A percentile compares a stretch with the other conserved stretches of the same genome.
Evolutionary conservation across 2,113 vertebrate genomes (phyloP).

Genomic region (Pangasianodon hypophthalmus): DNA sequence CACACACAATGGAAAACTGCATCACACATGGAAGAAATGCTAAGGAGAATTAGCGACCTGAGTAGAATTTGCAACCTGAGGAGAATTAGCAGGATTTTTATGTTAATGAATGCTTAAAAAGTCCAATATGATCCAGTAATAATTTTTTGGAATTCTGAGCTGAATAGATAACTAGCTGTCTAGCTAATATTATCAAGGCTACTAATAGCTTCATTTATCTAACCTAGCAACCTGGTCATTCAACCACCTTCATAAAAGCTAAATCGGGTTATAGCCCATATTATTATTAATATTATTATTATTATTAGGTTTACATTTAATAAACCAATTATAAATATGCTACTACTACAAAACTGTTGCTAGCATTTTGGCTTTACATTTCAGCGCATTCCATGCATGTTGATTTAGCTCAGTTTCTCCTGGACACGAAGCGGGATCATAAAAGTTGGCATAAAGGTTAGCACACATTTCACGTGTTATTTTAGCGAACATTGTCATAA

Average conservation of each 20-base stretch:
- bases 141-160: no score
- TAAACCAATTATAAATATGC: not conserved
- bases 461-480: not conserved
- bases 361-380: not conserved
- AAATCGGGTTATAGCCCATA: not conserved
- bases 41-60: not conserved
- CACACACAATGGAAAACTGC: not conserved
- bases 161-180: not conserved
- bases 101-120: not conserved
- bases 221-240: not conserved
- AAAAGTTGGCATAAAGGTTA: not conserved
- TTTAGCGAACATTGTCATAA: not conserved
- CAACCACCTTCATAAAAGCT: not conserved
- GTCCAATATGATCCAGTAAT: not conserved
- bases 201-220: not conserved
- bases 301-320: not conserved
- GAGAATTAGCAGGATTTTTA: not conserved
- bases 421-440: not conserved
- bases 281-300: no score
- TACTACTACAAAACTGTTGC: not conserved
- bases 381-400: not conserved
- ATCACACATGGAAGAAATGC: not conserved
- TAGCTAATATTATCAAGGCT: not conserved
- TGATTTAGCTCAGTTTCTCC: not conserved
- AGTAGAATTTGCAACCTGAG: not conserved